phyloP scores from a whole-genome alignment of 2,888 invertebrate species.

The Notodromas monacha region DNA sequence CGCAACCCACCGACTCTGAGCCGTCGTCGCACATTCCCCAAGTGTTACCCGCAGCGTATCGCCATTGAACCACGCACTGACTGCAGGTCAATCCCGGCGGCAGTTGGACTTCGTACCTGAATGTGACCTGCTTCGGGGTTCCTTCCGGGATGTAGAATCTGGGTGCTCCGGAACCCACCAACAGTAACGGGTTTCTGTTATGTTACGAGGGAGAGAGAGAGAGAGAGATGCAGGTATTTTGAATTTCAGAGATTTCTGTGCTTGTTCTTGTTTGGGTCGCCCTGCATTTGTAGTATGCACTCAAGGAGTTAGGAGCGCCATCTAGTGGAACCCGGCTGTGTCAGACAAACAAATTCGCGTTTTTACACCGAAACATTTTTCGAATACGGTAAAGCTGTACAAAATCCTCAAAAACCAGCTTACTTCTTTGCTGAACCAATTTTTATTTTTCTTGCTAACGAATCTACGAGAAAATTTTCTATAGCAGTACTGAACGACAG shows the following conservation, averaged over 20 bases:
- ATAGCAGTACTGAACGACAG: too few species aligned
- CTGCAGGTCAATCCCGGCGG: constrained; percentile 53
- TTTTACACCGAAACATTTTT: too few species aligned
- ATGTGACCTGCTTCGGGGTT: constrained; percentile 24
- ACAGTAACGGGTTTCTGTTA: constrained; percentile 34
- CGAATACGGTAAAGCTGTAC: too few species aligned
- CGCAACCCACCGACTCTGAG: constrained; percentile 55
- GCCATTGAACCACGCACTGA: constrained; percentile 75
- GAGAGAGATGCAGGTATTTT: constrained; percentile 1
- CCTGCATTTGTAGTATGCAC: too few species aligned
- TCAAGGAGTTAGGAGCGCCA: too few species aligned
- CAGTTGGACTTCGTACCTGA: constrained; percentile 36
- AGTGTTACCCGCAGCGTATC: constrained; percentile 65
- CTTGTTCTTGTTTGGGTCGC: neutral
- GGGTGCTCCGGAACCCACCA: constrained; percentile 31
- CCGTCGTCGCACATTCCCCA: constrained; percentile 63
- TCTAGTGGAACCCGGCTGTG: too few species aligned
- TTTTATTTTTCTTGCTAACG: too few species aligned
- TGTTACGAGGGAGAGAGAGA: too few species aligned
- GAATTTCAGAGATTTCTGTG: neutral
- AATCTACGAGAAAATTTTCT: too few species aligned
- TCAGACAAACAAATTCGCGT: too few species aligned
- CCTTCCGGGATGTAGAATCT: constrained; percentile 35
- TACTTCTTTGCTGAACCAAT: too few species aligned
- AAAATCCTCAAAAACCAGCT: too few species aligned